Percentiles rank a stretch among this genome's conserved stretches.
Conservation (phyloP, 2,797 vertebrate genomes). For the Eremophila alpestris region DNA sequence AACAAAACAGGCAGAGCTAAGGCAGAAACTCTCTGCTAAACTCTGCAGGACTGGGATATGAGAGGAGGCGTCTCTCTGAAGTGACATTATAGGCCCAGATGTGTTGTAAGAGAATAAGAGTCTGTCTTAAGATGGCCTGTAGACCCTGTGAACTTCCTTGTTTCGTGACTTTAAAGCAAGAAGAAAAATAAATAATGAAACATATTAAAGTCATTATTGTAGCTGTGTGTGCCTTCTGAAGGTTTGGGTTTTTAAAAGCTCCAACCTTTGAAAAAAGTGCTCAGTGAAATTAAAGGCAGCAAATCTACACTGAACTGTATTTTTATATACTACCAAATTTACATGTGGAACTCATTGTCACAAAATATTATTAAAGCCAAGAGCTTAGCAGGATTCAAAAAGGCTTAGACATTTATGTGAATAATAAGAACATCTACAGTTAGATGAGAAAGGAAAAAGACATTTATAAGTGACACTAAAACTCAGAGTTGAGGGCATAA, state of each 20-base stretch:
- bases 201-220: constrained; percentile 55
- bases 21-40: constrained; percentile 39
- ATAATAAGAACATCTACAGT: constrained; percentile 53
- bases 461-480: constrained; percentile 37
- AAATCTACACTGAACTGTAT: constrained; percentile 25
- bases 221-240: neutral
- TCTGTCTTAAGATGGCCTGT: constrained; percentile 39
- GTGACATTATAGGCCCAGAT: constrained; percentile 58
- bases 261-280: constrained; percentile 12
- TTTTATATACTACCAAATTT: constrained; percentile 56
- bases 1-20: constrained; percentile 48
- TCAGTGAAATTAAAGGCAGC: constrained; percentile 47
- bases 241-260: neutral
- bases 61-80: constrained; percentile 60
- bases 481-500: constrained; percentile 3
- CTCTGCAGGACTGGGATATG: constrained; percentile 13
- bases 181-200: constrained; percentile 60
- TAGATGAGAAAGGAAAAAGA: constrained; percentile 34
- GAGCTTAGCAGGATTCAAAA: constrained; percentile 56
- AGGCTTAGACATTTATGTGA: constrained; percentile 47
- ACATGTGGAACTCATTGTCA: constrained; percentile 60
- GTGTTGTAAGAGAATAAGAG: constrained; percentile 41
- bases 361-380: constrained; percentile 45
- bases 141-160: constrained; percentile 54
- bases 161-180: constrained; percentile 51